Conservation (phyloP, 2,797 vertebrate species). For the Coranthus polyacanthus region DNA sequence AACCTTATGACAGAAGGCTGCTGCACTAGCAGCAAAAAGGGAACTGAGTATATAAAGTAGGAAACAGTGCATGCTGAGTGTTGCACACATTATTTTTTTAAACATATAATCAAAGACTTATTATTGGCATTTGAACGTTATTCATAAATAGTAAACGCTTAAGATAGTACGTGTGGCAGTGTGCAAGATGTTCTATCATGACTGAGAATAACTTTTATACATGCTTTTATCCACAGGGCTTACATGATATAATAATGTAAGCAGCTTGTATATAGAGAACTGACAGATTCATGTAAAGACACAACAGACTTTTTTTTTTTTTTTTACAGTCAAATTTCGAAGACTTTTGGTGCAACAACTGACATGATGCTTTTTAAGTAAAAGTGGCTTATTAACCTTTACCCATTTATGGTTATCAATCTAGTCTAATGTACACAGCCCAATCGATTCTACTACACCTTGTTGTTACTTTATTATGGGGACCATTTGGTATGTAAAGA, state of each 20-base stretch:
- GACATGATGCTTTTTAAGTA: not conserved
- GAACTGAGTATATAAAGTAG: conserved; percentile 14
- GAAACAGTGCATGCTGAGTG: not conserved
- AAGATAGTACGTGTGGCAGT: not conserved
- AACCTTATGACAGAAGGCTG: not conserved
- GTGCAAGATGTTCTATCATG: not conserved
- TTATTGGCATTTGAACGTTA: too few species aligned
- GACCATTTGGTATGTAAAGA: not conserved
- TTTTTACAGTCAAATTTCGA: too few species aligned
- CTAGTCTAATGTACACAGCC: too few species aligned
- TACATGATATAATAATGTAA: too few species aligned
- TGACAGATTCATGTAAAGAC: not conserved
- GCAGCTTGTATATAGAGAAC: not conserved
- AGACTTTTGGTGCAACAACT: not conserved
- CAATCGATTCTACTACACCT: too few species aligned
- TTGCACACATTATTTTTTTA: not conserved
- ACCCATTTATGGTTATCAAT: too few species aligned
- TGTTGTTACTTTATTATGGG: not conserved
- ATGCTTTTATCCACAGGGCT: too few species aligned
- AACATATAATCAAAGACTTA: too few species aligned
- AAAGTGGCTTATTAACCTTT: not conserved
- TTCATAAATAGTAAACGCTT: not conserved
- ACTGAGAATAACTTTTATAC: too few species aligned
- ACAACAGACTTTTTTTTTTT: too few species aligned
- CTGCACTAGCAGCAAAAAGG: conserved; percentile 2